Evolutionary conservation across 2,888 invertebrate genomes (phyloP), one percentile per base, ranked within the genome.

Genomic region (Hydroisotoma schaefferi): DNA sequence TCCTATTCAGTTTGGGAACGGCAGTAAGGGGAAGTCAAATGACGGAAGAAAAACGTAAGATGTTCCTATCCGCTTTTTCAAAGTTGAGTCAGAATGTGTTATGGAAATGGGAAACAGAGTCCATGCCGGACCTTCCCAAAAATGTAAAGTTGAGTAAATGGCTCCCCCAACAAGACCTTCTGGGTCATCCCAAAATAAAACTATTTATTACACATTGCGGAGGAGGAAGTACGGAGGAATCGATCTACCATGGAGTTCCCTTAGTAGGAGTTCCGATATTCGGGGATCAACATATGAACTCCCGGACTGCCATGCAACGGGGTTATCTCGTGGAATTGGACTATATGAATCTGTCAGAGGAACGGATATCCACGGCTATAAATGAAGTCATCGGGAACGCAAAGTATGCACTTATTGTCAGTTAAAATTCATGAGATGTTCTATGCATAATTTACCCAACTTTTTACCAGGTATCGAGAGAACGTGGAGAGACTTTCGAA

Each of bases 1-100:
- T 90, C 59, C 89, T 86, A 76, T 87, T 90, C 12, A 89, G 89
- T 37, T 89, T 90, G 88, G 90, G 90, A 0, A 89, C 90, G 0
- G 88, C 89, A 1, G 88, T 90, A 0, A 83, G 85, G 70, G 87
- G 88, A 0, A 84, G 85, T 25, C 87, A 86, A 70, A 89, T 90
- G 88, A 89, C 90, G 0, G 83, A 87, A 51, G 81, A 85, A 3
- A 80, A 86, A 0, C 83, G 88, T 57, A 81, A 82, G 29, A 80
- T 87, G 74, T 81, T 91, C 54, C 81, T 89, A 20, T 81, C 84
- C 38, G 90, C 88, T 0, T 84, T 91, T 73, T 83, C 86, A 0
- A 83, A 85, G 26, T 77, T 91, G 40, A 89, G 90, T 0, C 89
- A 88, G 75, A 82, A 87, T 68, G 87, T 91, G 22, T 77, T 91